Conservation (phyloP, 2,797 vertebrate species). For the Erithacus rubecula region DNA sequence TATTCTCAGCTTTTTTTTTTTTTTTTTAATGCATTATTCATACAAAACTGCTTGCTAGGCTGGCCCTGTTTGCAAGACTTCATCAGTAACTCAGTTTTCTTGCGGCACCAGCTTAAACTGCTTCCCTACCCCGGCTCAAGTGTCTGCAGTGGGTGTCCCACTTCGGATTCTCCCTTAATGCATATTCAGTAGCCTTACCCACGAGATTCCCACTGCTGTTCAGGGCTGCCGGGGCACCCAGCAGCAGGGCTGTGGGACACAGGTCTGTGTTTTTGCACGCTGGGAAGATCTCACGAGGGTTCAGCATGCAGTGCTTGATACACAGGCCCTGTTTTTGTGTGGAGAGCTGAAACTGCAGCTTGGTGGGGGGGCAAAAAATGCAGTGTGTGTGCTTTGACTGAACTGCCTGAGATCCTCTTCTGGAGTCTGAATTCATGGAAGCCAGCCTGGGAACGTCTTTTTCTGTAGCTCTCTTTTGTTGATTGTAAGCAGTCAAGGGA, state of each 20-base stretch:
- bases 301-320: neutral
- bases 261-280: fast-evolving
- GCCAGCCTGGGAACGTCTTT: neutral
- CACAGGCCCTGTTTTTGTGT: fast-evolving
- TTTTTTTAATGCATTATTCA: neutral
- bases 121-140: neutral
- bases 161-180: neutral
- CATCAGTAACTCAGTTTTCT: neutral
- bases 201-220: neutral
- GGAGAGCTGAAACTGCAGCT: neutral
- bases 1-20: neutral
- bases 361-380: neutral
- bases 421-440: neutral
- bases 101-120: neutral
- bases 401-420: neutral
- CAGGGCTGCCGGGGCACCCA: neutral
- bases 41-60: neutral
- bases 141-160: neutral
- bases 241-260: neutral
- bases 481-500: neutral
- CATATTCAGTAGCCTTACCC: neutral
- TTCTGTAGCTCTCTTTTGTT: neutral
- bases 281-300: neutral
- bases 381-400: neutral
- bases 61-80: neutral